phyloP scores from a whole-genome alignment of 2,113 vertebrate species.

The Pungitius pungitius region DNA sequence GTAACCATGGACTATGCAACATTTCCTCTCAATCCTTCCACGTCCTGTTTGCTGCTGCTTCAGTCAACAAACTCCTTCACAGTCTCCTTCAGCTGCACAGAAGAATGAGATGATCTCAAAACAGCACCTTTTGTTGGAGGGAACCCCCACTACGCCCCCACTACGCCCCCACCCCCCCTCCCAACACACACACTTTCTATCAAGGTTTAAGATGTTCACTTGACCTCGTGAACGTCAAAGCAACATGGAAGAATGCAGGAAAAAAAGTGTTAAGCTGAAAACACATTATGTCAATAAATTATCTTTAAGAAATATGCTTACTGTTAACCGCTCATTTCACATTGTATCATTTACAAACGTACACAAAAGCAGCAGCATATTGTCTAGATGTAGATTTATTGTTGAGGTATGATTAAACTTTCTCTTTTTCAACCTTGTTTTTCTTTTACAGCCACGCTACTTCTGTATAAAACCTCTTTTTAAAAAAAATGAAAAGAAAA shows the following conservation, averaged over 20 bases:
- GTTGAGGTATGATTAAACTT: constrained; percentile 64
- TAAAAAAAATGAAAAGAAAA: neutral
- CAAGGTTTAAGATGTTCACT: constrained; percentile 67
- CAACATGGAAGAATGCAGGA: constrained; percentile 56
- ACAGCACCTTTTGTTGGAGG: constrained; percentile 79
- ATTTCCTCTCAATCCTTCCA: constrained; percentile 64
- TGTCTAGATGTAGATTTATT: constrained; percentile 75
- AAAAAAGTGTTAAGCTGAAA: constrained; percentile 54
- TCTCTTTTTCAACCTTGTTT: constrained; percentile 33
- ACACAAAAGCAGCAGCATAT: constrained; percentile 72
- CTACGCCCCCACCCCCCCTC: constrained; percentile 36
- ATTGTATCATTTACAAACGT: constrained; percentile 68
- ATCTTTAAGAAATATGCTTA: constrained; percentile 57
- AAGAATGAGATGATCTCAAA: constrained; percentile 71
- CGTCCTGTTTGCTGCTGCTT: constrained; percentile 59
- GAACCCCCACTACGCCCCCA: constrained; percentile 55
- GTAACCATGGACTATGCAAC: constrained; percentile 53
- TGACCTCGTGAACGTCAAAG: constrained; percentile 71
- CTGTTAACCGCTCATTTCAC: constrained; percentile 56
- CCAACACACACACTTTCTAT: too few species aligned
- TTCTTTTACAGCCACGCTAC: constrained; percentile 37
- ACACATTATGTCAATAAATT: constrained; percentile 57
- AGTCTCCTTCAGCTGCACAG: constrained; percentile 76
- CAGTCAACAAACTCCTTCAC: constrained; percentile 54
- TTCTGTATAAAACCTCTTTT: constrained; percentile 43